Evolutionary conservation across 2,113 vertebrate genomes (phyloP), one percentile per base, ranked within the genome.

Genomic region (Peucedramus taeniatus): DNA sequence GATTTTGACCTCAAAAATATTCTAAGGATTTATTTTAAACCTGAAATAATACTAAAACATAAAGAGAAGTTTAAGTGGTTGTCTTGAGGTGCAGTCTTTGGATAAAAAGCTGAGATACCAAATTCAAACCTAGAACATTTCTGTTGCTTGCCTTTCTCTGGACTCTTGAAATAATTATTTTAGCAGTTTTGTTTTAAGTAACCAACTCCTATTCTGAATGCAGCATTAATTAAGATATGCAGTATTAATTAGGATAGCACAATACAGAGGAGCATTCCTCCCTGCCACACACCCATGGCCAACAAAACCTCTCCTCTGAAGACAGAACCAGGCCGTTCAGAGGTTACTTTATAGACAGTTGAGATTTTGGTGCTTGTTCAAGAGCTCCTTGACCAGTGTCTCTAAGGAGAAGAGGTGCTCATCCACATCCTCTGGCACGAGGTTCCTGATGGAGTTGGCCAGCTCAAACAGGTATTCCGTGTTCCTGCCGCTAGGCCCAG

Each of bases 391-490:
- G 88, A 99, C 99, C 82, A 99, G 96, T 47, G 97, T 98, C 97
- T 99, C 99, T 61, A 99, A 97, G 89, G 98, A 98, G 97, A 99
- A 99, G 87, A 99, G 98, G 94, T 99, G 99, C 37, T 98, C 96
- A 24, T 99, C 99, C 30, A 76, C 97, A 22, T 99, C 99, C 97
- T 99, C 99, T 4, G 99, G 99, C 35, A 99, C 97, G 9, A 99
- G 98, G 37, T 95, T 98, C 87, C 99, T 98, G 50, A 99, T 96
- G 53, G 99, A 99, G 27, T 98, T 97, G 37, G 99, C 99, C 30
- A 99, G 98, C 98, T 99, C 97, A 86, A 99, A 99, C 33, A 99
- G 98, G 90, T 99, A 99, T 65, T 99, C 99, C 0, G 98, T 99
- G 96, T 99, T 99, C 94, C 92, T 97, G 90, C 99, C 99, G 28